A percentile compares a stretch with the other conserved stretches of the same genome.
Evolutionary conservation across 2,113 vertebrate genomes (phyloP).

Genomic region (Ciconia stormi): DNA sequence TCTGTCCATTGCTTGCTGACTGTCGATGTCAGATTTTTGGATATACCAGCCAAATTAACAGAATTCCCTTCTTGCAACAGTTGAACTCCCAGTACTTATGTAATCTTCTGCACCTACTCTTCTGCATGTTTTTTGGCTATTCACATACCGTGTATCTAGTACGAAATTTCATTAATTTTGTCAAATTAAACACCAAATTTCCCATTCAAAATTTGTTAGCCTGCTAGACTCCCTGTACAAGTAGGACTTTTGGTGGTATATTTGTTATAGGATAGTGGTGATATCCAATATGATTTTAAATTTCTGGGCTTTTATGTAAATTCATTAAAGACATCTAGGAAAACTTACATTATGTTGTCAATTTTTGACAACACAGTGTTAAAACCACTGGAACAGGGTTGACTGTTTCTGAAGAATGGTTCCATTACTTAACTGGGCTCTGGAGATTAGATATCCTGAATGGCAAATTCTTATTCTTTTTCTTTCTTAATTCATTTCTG

Average conservation of each 20-base stretch:
- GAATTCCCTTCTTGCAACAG: neutral
- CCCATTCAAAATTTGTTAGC: neutral
- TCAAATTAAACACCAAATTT: neutral
- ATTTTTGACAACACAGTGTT: neutral
- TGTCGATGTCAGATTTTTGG: neutral
- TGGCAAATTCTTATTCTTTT: neutral
- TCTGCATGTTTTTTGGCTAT: neutral
- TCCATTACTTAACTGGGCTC: neutral
- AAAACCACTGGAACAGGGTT: neutral
- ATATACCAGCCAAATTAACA: neutral
- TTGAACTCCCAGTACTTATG: neutral
- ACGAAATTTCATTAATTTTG: neutral
- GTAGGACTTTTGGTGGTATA: neutral
- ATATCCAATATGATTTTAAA: neutral
- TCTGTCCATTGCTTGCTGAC: neutral
- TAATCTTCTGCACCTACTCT: neutral
- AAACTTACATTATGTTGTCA: neutral
- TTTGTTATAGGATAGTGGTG: neutral
- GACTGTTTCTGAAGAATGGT: neutral
- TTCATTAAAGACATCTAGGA: neutral
- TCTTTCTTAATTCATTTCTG: slow-evolving; percentile 4
- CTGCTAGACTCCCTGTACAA: neutral
- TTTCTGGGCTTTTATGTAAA: neutral
- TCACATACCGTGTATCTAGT: neutral
- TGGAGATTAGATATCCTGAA: neutral